These are phyloP conservation scores for Drosophila nannoptera DNA, from an alignment of 1,140 invertebrate species.

Conservation along the genomic window DNA sequence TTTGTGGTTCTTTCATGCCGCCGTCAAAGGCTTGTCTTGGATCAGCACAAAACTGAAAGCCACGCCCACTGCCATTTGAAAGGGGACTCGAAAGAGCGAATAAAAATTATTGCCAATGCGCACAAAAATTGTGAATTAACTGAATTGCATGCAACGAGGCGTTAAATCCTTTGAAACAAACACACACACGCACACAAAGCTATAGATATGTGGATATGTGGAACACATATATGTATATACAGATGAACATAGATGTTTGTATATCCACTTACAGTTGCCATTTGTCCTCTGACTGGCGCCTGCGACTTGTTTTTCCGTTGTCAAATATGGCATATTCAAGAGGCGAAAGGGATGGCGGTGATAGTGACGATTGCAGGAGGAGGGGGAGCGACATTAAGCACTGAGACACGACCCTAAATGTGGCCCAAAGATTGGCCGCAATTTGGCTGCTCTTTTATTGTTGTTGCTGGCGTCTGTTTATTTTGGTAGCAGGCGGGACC, in stretches of 20 bases:
- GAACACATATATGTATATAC: background rate
- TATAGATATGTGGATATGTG: constrained; percentile 9
- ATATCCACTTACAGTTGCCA: constrained; percentile 1
- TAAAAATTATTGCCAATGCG: constrained; percentile 51
- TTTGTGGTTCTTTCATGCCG: too few relatives aligned
- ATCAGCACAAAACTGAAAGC: background rate
- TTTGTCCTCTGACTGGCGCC: too few relatives aligned
- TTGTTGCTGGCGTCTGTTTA: background rate
- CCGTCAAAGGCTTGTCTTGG: too few relatives aligned
- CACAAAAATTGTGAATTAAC: constrained; percentile 59
- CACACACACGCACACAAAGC: too few relatives aligned
- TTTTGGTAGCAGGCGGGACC: constrained; percentile 15
- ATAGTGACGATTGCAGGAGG: too few relatives aligned
- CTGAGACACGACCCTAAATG: background rate
- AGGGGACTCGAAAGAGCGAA: constrained; percentile 29
- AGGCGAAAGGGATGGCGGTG: too few relatives aligned
- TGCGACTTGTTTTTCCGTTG: too few relatives aligned
- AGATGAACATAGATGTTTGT: background rate
- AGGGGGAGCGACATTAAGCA: background rate
- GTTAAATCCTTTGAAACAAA: constrained; percentile 64
- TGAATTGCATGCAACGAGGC: constrained; percentile 66
- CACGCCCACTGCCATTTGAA: constrained; percentile 3
- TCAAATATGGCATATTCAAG: too few relatives aligned
- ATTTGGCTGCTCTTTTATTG: constrained; percentile 25
- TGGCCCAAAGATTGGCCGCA: background rate